Evolutionary conservation across 2,113 vertebrate species (phyloP).

Genomic region (Dunckerocampus dactyliophorus): DNA sequence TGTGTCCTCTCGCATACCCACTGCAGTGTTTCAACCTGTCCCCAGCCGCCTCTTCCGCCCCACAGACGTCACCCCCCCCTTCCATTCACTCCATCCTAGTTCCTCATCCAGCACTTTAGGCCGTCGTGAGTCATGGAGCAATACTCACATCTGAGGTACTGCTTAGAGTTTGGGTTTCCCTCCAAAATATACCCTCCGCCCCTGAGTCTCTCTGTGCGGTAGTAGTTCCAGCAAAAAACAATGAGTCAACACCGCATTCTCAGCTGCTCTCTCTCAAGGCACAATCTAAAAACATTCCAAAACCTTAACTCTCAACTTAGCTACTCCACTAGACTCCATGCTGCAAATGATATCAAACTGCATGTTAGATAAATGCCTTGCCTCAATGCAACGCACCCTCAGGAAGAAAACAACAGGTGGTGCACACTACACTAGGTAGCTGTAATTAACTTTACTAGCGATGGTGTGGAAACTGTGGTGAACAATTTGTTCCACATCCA

Average conservation of each 20-base stretch:
- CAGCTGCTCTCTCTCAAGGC: conserved; percentile 24
- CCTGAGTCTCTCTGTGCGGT: conserved; percentile 16
- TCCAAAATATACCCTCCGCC: conserved; percentile 41
- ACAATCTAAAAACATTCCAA: no score
- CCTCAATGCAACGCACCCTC: no score
- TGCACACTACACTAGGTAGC: no score
- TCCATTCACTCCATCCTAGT: conserved; percentile 22
- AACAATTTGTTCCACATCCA: no score
- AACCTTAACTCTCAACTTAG: no score
- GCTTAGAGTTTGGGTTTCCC: conserved; percentile 20
- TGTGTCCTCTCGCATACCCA: conserved; percentile 42
- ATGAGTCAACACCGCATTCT: conserved; percentile 43
- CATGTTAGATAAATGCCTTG: no score
- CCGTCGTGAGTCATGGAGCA: conserved; percentile 36
- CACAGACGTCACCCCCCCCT: conserved; percentile 18
- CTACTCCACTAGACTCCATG: no score
- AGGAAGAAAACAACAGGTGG: no score
- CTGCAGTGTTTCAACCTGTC: conserved; percentile 41
- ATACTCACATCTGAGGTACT: conserved; percentile 23
- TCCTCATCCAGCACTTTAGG: conserved; percentile 18
- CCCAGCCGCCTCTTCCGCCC: conserved; percentile 38
- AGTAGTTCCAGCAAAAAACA: conserved; percentile 22
- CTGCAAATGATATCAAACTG: no score
- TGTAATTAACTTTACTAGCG: no score
- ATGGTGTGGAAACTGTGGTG: no score